Base-by-base conservation (phyloP, 2,888 invertebrate species). In the Agrotis ipsilon region DNA sequence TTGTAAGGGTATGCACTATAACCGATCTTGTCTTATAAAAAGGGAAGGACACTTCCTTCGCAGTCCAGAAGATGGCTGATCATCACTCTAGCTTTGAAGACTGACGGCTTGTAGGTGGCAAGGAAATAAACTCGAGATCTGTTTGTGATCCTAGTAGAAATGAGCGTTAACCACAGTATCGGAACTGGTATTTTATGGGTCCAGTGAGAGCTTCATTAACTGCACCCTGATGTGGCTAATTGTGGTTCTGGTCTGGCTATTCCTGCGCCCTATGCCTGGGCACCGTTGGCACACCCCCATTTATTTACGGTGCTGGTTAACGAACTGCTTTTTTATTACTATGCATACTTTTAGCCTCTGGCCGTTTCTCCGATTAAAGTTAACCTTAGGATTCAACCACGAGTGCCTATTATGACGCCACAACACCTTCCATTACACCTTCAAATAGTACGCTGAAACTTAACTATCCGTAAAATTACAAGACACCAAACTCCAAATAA, bases 361-460 rank as follows among this genome's bases (percentile, higher is more conserved):
- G 1, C 6, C n/a, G 14, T 72, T 16, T 3, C n/a, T 39, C 16
- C 14, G 16, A 14, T 32, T 51, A 70, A n/a, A 9, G 3, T 51
- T 21, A 19, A 49, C 51, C 27, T 61, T 60, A 18, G 1, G 11
- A 6, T 32, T 14, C 49, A 39, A 24, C 32, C 18, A 46, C n/a
- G 7, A 4, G 0, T 1, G 6, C 18, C 16, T 24, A 4, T n/a
- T 32, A 4, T 73, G 24, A 21, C 48, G 39, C 16, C 39, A 39
- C 39, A 51, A 18, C 16, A 69, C n/a, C 24, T 69, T 51, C 13
- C 14, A 46, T 51, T 43, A 68, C 55, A 58, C 21, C 57, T 76
- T 62, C 48, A 52, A 46, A 49, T 19, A 45, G 6, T 19, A 43
- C 18, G 3, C n/a, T n/a, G 4, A 39, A 27, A 54, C 3, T 9